phyloP scores from a whole-genome alignment of 2,888 invertebrate species.

The Noctua janthina region DNA sequence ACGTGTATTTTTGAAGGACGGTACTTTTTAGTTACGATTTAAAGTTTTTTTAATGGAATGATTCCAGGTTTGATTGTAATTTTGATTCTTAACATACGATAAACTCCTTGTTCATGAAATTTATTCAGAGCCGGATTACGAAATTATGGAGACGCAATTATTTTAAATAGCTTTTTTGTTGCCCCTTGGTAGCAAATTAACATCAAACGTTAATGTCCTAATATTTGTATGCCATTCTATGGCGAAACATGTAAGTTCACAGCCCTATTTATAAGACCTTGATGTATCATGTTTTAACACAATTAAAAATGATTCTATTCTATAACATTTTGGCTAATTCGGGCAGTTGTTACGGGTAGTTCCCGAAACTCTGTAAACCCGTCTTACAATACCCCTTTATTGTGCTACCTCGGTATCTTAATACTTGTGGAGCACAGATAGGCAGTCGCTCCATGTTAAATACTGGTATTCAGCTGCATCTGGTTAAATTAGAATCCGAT shows the following conservation, averaged over 20 bases:
- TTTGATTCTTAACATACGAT: neutral
- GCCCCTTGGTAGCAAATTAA: neutral
- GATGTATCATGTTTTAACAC: too few relatives aligned
- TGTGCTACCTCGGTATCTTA: neutral
- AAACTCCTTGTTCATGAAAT: neutral
- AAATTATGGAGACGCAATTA: neutral
- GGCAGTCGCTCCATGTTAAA: neutral
- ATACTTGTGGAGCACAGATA: neutral
- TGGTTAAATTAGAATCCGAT: too few relatives aligned
- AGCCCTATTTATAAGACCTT: too few relatives aligned
- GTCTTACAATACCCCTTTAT: neutral
- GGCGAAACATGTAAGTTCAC: too few relatives aligned
- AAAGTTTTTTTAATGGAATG: neutral
- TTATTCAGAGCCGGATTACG: neutral
- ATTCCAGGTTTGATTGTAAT: neutral
- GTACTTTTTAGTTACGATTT: neutral
- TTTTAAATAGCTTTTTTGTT: neutral
- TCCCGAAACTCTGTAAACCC: too few relatives aligned
- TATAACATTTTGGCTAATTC: neutral
- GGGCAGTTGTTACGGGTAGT: neutral
- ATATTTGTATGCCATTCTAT: too few relatives aligned
- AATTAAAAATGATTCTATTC: too few relatives aligned
- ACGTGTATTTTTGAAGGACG: neutral
- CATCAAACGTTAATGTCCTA: neutral
- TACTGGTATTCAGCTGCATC: neutral